phyloP scores from a whole-genome alignment of 2,113 vertebrate genomes.

The Amphilophus citrinellus region DNA sequence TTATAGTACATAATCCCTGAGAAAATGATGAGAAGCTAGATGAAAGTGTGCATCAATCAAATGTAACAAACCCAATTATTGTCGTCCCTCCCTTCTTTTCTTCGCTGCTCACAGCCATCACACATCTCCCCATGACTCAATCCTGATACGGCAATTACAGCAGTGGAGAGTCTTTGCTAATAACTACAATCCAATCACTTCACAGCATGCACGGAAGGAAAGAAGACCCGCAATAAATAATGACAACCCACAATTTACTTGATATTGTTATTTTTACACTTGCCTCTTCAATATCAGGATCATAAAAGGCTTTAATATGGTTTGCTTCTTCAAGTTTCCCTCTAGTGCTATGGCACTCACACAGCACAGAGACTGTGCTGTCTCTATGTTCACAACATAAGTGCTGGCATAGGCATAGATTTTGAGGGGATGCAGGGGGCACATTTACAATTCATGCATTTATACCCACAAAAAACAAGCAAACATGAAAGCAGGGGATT shows the following conservation, averaged over 20 bases:
- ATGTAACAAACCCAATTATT: constrained; percentile 77
- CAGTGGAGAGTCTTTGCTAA: constrained; percentile 71
- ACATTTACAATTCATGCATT: background rate
- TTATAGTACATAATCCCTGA: constrained; percentile 72
- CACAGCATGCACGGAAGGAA: constrained; percentile 58
- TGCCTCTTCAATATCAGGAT: constrained; percentile 35
- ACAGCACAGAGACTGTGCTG: background rate
- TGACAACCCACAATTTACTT: constrained; percentile 71
- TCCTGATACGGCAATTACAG: constrained; percentile 76
- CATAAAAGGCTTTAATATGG: constrained; percentile 41
- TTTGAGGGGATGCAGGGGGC: background rate
- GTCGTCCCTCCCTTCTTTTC: constrained; percentile 60
- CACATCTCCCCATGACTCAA: constrained; percentile 70
- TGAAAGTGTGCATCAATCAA: constrained; percentile 76
- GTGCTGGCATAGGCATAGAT: background rate
- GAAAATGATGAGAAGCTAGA: constrained; percentile 72
- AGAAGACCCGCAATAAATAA: constrained; percentile 61
- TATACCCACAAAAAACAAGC: background rate
- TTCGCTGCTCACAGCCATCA: constrained; percentile 61
- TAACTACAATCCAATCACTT: constrained; percentile 77
- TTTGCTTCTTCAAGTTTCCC: background rate
- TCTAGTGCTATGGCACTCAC: background rate
- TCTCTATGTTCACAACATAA: background rate
- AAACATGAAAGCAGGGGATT: background rate
- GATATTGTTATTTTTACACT: constrained; percentile 67